A percentile compares a stretch with the other conserved stretches of the same genome.
Evolutionary conservation across 2,113 vertebrate species (phyloP).

Genomic region (Hyaena hyaena): DNA sequence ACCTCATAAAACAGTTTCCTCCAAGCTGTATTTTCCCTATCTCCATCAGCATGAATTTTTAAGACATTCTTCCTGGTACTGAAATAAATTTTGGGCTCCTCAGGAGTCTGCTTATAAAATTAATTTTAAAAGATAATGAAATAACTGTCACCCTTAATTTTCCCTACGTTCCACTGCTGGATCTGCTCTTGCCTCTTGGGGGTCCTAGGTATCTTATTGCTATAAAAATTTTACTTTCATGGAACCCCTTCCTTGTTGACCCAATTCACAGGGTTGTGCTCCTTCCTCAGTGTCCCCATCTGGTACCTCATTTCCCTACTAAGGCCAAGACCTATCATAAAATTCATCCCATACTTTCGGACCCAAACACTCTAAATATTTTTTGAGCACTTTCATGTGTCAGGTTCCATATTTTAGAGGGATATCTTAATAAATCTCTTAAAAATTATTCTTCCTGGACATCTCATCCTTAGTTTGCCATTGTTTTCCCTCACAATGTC

Average conservation of each 20-base stretch:
- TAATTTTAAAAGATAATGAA: not conserved
- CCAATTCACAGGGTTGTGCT: not conserved
- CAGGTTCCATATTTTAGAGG: not conserved
- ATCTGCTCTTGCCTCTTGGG: not conserved
- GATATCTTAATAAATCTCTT: not conserved
- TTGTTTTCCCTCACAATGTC: not conserved
- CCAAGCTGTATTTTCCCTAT: not conserved
- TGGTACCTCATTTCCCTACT: not conserved
- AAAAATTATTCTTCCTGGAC: not conserved
- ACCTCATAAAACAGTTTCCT: not conserved
- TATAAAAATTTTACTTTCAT: not conserved
- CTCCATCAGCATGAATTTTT: not conserved
- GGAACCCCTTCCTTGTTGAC: not conserved
- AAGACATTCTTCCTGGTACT: not conserved
- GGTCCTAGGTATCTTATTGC: not conserved
- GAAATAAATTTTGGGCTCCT: not conserved
- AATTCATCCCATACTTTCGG: not conserved
- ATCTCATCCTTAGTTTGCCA: not conserved
- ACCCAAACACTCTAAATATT: not conserved
- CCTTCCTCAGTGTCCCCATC: not conserved
- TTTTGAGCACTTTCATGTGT: not conserved
- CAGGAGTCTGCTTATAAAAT: not conserved
- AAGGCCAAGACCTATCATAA: not conserved
- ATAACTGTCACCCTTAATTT: not conserved
- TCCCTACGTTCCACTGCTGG: not conserved